Evolutionary conservation across 2,113 vertebrate species (phyloP).

Genomic region (Erinaceus europaeus): DNA sequence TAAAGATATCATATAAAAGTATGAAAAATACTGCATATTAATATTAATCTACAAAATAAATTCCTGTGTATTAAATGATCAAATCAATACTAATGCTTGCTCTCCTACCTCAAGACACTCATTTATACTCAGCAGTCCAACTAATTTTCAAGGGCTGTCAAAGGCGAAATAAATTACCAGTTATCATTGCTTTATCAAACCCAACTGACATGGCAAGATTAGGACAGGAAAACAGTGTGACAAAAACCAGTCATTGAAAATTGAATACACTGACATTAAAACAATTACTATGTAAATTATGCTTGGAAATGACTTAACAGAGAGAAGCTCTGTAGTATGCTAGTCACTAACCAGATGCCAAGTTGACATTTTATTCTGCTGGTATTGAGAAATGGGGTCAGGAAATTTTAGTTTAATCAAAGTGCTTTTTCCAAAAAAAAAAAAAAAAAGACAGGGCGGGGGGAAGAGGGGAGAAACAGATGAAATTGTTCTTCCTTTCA

Average conservation of each 20-base stretch:
- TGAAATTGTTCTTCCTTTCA: slow-evolving; percentile 16
- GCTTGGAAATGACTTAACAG: slow-evolving; percentile 67
- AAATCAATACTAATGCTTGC: slow-evolving; percentile 48
- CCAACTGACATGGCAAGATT: slow-evolving; percentile 74
- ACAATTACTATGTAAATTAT: slow-evolving; percentile 83
- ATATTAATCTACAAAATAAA: not conserved
- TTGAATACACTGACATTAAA: slow-evolving; percentile 76
- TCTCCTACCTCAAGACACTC: not conserved
- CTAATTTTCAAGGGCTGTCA: slow-evolving; percentile 78
- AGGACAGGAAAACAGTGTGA: slow-evolving; percentile 72
- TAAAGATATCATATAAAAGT: not conserved
- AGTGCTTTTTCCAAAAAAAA: slow-evolving; percentile 8
- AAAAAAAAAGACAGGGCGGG: not conserved
- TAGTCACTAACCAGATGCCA: slow-evolving; percentile 70
- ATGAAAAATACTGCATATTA: not conserved
- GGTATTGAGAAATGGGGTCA: slow-evolving; percentile 7
- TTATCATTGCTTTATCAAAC: slow-evolving; percentile 79
- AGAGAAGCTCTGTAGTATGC: slow-evolving; percentile 49
- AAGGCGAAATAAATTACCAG: slow-evolving; percentile 75
- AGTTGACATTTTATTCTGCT: slow-evolving; percentile 65
- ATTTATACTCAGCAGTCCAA: not conserved
- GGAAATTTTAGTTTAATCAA: slow-evolving; percentile 68
- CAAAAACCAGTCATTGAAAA: slow-evolving; percentile 76
- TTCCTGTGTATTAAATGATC: not conserved
- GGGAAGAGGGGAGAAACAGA: slow-evolving; percentile 35